phyloP scores from a whole-genome alignment of 2,113 vertebrate species.

The Etheostoma spectabile region DNA sequence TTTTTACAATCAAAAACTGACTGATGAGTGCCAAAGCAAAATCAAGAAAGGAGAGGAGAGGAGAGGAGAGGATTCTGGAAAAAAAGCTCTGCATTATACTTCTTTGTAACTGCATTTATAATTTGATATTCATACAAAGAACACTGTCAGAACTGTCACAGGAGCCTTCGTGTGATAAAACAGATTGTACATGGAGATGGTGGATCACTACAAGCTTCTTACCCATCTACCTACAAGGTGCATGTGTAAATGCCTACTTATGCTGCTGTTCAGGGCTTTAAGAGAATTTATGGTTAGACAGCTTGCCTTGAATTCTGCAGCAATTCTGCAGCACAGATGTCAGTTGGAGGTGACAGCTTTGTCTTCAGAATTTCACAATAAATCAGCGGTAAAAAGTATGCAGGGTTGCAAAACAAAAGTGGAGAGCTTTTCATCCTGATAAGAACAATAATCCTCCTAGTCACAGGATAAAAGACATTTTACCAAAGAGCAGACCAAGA shows the following conservation, averaged over 20 bases:
- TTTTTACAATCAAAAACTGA: too few relatives aligned
- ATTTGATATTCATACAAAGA: too few relatives aligned
- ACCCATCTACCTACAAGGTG: conserved; percentile 20
- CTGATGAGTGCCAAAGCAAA: too few relatives aligned
- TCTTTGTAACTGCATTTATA: too few relatives aligned
- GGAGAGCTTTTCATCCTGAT: neutral
- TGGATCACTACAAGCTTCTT: conserved; percentile 31
- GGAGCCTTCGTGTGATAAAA: too few relatives aligned
- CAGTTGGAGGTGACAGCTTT: conserved; percentile 25
- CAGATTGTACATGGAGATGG: conserved; percentile 31
- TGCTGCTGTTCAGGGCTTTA: conserved; percentile 15
- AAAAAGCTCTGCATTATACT: too few relatives aligned
- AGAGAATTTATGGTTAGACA: conserved; percentile 17
- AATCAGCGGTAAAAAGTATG: conserved; percentile 1
- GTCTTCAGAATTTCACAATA: conserved; percentile 14
- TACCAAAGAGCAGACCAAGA: neutral
- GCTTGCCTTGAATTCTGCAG: conserved; percentile 29
- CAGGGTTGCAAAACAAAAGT: conserved; percentile 5
- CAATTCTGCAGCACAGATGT: conserved; percentile 33
- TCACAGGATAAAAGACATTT: neutral
- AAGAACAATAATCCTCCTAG: neutral
- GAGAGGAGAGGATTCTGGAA: too few relatives aligned
- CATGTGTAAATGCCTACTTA: conserved; percentile 32
- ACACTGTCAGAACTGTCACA: too few relatives aligned
- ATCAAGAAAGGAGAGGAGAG: too few relatives aligned